phyloP scores from a whole-genome alignment of 2,888 invertebrate genomes.

The Argyresthia albistria region DNA sequence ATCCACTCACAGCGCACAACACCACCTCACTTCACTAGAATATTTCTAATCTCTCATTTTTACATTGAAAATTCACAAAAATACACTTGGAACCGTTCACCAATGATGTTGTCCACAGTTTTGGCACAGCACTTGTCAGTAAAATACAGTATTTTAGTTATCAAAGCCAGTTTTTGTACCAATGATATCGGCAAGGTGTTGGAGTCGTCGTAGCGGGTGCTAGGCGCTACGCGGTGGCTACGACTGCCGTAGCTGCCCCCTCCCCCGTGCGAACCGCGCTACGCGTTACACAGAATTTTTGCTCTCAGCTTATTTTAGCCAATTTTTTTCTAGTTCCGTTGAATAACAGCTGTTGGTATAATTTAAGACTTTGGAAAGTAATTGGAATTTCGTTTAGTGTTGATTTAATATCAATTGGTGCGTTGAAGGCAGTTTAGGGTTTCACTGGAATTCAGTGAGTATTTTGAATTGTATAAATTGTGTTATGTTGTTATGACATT shows the following conservation, averaged over 20 bases:
- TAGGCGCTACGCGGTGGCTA: conserved; percentile 52
- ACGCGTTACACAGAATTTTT: conserved; percentile 1
- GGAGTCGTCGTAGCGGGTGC: conserved; percentile 43
- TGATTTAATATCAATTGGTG: no score
- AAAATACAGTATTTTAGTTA: not conserved
- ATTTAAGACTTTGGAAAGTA: not conserved
- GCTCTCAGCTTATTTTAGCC: not conserved
- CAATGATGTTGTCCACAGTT: not conserved
- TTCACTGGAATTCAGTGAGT: no score
- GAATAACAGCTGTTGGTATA: no score
- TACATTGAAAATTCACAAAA: not conserved
- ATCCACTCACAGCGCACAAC: not conserved
- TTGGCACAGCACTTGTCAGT: not conserved
- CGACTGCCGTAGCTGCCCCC: conserved; percentile 51
- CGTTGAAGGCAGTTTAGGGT: no score
- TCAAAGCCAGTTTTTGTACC: not conserved
- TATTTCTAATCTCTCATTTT: not conserved
- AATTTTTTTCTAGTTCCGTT: not conserved
- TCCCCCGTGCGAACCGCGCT: conserved; percentile 27
- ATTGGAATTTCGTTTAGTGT: not conserved
- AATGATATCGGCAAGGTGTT: not conserved
- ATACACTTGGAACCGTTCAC: not conserved
- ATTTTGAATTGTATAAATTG: no score
- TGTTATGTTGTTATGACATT: no score
- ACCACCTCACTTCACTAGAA: not conserved